Evolutionary conservation across 2,797 vertebrate genomes (phyloP), one percentile per base, ranked within the genome.

Genomic region (Lacerta bilineata): DNA sequence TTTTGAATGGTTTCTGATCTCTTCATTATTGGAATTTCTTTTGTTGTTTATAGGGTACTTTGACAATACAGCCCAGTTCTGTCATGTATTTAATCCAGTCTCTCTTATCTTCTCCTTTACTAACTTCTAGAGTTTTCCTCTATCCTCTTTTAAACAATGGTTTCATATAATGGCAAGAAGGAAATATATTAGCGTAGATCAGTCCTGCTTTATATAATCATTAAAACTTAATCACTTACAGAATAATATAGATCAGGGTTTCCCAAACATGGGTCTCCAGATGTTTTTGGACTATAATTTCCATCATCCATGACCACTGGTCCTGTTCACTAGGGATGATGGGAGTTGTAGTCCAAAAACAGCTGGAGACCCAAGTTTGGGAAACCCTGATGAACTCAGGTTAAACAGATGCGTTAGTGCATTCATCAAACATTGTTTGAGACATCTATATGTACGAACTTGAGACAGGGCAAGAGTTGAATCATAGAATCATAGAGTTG

Each of bases 181-280:
- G 50, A 88, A 84, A 89, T 36, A 27, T 11, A 85, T 87, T 81
- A 90, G 33, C 90, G 23, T 89, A 82, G 85, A 89, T 91, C 80
- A 85, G 46, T 84, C 77, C 59, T 90, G 0, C 0, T 27, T 90
- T 76, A 85, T 83, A 80, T 46, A 89, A 36, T 76, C 75, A 33
- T 87, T 69, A 29, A 75, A 84, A 74, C 1, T 86, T n/a, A 66
- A 29, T 29, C 84, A 86, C 74, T 85, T 86, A 80, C 27, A 39
- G 10, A 79, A 86, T 61, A 33, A 77, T 87, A 11, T 9, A 41
- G 46, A 3, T 69, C 68, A 55, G 50, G 50, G 50, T 15, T 55
- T 55, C 50, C 50, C 50, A 55, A 55, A 55, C 50, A 13, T 55
- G 50, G 50, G 50, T 15, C 50, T 55, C 50, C 50, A 55, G 50